Evolutionary conservation across 1,140 invertebrate species (phyloP), one percentile per base, ranked within the genome.

Genomic region (Penaeus indicus): DNA sequence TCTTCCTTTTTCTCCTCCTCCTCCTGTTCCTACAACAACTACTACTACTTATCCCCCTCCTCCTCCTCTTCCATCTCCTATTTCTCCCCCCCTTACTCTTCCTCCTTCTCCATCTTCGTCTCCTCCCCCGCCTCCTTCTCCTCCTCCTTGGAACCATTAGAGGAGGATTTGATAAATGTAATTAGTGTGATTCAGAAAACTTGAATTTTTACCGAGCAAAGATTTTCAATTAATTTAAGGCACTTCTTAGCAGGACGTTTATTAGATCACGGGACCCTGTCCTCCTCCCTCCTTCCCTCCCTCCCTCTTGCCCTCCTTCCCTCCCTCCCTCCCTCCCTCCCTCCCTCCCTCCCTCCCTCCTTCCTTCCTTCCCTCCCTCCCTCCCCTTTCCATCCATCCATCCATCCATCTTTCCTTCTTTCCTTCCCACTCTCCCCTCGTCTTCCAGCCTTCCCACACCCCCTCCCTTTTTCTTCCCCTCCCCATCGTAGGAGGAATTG

Each of bases 211-310:
- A 84, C 87, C 62, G 38, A 81, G 72, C 87, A 63, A 54, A 67
- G 82, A 78, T 86, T 88, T 88, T 84, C 87, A 88, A 88, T 88
- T 88, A 86, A 86, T 86, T 78, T 86, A 84, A 88, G 82, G 78
- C 80, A 83, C 81, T 79, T 63, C 84, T 77, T 78, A n/a, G 47
- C 47, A 42, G 42, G 87, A 60, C 81, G 82, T 81, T 88, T 88
- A 88, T 88, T 88, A 88, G 84, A 84, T 83, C 72, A 88, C 61
- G 86, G 82, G 78, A 88, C 63, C 38, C 54, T 67, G 25, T 32
- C 62, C 64, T 61, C 78, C 80, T 69, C 63, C 60, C 47, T 54
- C 5, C 61, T 11, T 18, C 27, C 27, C 27, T 19, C 27, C 42
- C 16, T 19, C n/a, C 25, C 25, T 27, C 69, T 25, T 4, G 0